Evolutionary conservation across 2,797 vertebrate species (phyloP).

Genomic region (Bovichtus diacanthus): DNA sequence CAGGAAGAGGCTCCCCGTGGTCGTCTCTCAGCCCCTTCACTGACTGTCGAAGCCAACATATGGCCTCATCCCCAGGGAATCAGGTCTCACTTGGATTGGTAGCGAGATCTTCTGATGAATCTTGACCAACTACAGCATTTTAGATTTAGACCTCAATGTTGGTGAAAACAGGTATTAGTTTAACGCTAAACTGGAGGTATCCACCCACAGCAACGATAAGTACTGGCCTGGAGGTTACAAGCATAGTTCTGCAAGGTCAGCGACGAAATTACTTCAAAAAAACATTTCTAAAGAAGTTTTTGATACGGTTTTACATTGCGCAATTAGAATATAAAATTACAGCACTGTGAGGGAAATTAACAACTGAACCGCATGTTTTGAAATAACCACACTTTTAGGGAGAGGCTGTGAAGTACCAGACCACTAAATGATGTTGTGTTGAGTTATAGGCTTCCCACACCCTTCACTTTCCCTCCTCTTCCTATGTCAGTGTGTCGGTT

Average conservation of each 20-base stretch:
- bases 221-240: neutral
- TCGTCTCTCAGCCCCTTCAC: slow-evolving; percentile 36
- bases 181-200: neutral
- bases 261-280: neutral
- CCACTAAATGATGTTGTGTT: neutral
- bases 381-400: neutral
- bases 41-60: slow-evolving; percentile 45
- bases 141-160: neutral
- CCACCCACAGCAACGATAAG: neutral
- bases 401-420: neutral
- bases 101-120: slow-evolving; percentile 25
- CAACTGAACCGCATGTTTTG: neutral
- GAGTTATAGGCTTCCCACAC: slow-evolving; percentile 5
- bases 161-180: neutral
- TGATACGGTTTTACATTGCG: neutral
- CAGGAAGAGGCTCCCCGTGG: slow-evolving; percentile 39
- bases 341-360: neutral
- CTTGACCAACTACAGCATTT: slow-evolving; percentile 1
- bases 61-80: slow-evolving; percentile 49
- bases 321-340: neutral
- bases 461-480: slow-evolving; percentile 20
- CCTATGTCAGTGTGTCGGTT: slow-evolving; percentile 25
- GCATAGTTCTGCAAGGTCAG: neutral
- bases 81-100: slow-evolving; percentile 3
- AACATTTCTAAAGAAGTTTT: neutral